phyloP scores from a whole-genome alignment of 2,797 vertebrate species.

The Peromyscus attwateri region DNA sequence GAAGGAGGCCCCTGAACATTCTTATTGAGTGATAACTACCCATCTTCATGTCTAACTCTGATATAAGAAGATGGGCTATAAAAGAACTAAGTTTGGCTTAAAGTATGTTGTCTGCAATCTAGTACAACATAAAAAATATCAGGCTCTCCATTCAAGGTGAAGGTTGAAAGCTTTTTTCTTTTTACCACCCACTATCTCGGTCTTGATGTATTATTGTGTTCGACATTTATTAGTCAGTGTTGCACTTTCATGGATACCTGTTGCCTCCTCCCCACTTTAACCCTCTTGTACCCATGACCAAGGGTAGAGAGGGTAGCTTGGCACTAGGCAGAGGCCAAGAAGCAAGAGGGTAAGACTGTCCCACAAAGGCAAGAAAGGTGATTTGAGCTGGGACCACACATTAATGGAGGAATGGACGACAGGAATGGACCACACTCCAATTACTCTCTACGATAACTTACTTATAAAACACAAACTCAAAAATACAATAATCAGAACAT shows the following conservation, averaged over 20 bases:
- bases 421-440: too few relatives aligned
- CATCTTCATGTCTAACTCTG: conserved; percentile 77
- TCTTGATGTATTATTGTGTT: neutral
- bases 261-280: too few relatives aligned
- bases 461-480: neutral
- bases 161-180: neutral
- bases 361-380: neutral
- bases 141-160: neutral
- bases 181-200: neutral
- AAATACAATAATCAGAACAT: neutral
- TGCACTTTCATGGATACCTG: neutral
- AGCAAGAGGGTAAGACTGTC: neutral
- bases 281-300: neutral
- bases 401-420: neutral
- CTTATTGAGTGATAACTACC: conserved; percentile 73
- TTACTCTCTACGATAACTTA: neutral
- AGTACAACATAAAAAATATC: neutral
- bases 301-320: neutral
- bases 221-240: neutral
- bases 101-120: neutral
- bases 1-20: conserved; percentile 44
- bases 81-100: conserved; percentile 71
- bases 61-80: conserved; percentile 80
- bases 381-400: neutral
- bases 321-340: neutral